Conservation (phyloP, 1,140 invertebrate genomes). For the Ectropis grisescens region DNA sequence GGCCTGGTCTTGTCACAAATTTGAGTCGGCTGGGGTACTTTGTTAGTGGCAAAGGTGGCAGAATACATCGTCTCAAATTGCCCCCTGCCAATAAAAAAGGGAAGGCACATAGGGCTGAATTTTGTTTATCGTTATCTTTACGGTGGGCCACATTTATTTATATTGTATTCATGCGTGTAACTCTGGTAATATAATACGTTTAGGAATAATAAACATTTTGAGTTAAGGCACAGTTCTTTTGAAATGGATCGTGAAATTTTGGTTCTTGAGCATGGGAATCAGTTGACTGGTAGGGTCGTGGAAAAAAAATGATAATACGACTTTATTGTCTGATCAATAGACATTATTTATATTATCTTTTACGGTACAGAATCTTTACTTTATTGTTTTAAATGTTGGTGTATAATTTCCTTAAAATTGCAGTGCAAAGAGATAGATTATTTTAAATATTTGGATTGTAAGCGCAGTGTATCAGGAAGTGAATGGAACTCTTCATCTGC, state of each 20-base stretch:
- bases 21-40: no score
- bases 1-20: background rate
- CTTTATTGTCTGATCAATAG: background rate
- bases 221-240: slow-evolving; percentile 22
- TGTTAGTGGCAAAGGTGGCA: slow-evolving; percentile 24
- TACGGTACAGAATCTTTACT: no score
- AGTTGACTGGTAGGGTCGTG: background rate
- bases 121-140: slow-evolving; percentile 67
- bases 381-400: no score
- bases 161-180: slow-evolving; percentile 45
- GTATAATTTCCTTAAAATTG: no score
- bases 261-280: background rate
- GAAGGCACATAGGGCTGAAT: slow-evolving; percentile 51
- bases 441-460: no score
- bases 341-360: no score
- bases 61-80: slow-evolving; percentile 59
- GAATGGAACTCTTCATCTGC: no score
- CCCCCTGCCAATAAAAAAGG: slow-evolving; percentile 64
- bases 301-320: background rate
- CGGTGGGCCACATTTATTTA: slow-evolving; percentile 56
- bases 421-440: no score
- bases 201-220: slow-evolving; percentile 40
- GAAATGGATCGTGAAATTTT: background rate
- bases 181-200: slow-evolving; percentile 52
- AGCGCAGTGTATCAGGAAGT: no score